Evolutionary conservation across 2,888 invertebrate species (phyloP).

Genomic region (Agrochola litura): DNA sequence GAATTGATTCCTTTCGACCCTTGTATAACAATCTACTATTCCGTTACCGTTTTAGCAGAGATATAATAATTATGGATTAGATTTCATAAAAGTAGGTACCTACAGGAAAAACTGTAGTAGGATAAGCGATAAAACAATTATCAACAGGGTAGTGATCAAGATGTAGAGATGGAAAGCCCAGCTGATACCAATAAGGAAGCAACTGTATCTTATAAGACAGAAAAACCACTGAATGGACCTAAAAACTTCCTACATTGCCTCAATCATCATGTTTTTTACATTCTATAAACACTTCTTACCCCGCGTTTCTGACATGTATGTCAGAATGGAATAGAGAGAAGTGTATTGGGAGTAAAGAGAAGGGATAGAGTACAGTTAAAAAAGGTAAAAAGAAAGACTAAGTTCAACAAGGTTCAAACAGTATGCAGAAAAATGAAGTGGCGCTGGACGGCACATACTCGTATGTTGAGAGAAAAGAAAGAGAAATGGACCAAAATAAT

Average conservation of each 20-base stretch:
- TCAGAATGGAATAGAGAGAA: too few relatives aligned
- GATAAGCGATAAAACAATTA: neutral
- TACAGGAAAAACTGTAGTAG: neutral
- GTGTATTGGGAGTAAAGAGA: too few relatives aligned
- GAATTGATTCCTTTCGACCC: too few relatives aligned
- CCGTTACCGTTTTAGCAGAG: neutral
- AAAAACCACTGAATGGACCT: neutral
- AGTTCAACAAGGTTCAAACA: too few relatives aligned
- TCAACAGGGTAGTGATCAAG: slow-evolving; percentile 1
- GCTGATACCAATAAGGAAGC: neutral
- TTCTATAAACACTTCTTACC: neutral
- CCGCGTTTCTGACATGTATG: neutral
- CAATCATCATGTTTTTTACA: neutral
- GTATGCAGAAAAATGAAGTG: too few relatives aligned
- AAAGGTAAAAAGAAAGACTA: too few relatives aligned
- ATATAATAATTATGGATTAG: neutral
- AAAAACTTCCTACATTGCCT: neutral
- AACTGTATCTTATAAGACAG: neutral
- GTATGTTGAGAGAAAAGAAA: too few relatives aligned
- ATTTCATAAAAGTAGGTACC: neutral
- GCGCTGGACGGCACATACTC: too few relatives aligned
- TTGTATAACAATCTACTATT: too few relatives aligned
- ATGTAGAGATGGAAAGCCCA: slow-evolving; percentile 1
- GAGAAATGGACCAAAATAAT: too few relatives aligned
- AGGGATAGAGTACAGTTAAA: too few relatives aligned